Conservation (phyloP, 2,113 vertebrate species). For the Oryzias curvinotus region DNA sequence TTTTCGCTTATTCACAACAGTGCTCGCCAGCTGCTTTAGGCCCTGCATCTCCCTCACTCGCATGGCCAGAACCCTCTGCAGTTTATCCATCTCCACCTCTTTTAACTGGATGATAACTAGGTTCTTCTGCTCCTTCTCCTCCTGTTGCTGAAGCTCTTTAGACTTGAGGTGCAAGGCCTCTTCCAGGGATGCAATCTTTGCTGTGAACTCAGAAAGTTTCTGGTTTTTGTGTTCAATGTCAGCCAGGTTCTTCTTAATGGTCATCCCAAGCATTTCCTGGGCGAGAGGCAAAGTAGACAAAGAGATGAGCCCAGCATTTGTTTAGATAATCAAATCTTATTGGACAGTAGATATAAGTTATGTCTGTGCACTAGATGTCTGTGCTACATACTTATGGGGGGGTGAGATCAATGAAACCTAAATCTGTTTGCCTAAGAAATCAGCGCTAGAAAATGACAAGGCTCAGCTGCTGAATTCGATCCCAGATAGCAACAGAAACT, state of each 20-base stretch:
- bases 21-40: slow-evolving; percentile 78
- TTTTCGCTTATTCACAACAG: slow-evolving; percentile 80
- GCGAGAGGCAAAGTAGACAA: slow-evolving; percentile 12
- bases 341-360: slow-evolving; percentile 12
- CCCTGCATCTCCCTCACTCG: slow-evolving; percentile 82
- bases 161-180: slow-evolving; percentile 54
- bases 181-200: slow-evolving; percentile 76
- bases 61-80: slow-evolving; percentile 78
- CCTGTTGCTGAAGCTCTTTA: slow-evolving; percentile 63
- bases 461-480: slow-evolving; percentile 58
- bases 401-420: slow-evolving; percentile 50
- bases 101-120: slow-evolving; percentile 64
- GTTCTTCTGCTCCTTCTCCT: slow-evolving; percentile 48
- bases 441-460: slow-evolving; percentile 44
- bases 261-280: slow-evolving; percentile 79
- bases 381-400: slow-evolving; percentile 39
- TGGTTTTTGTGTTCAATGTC: slow-evolving; percentile 75
- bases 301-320: neutral
- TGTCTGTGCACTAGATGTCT: slow-evolving; percentile 21
- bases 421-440: slow-evolving; percentile 68
- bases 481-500: slow-evolving; percentile 72
- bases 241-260: slow-evolving; percentile 75
- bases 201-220: slow-evolving; percentile 71
- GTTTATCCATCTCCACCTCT: slow-evolving; percentile 75
- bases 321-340: slow-evolving; percentile 11